Evolutionary conservation across 2,113 vertebrate species (phyloP).

Genomic region (Pagrus major): DNA sequence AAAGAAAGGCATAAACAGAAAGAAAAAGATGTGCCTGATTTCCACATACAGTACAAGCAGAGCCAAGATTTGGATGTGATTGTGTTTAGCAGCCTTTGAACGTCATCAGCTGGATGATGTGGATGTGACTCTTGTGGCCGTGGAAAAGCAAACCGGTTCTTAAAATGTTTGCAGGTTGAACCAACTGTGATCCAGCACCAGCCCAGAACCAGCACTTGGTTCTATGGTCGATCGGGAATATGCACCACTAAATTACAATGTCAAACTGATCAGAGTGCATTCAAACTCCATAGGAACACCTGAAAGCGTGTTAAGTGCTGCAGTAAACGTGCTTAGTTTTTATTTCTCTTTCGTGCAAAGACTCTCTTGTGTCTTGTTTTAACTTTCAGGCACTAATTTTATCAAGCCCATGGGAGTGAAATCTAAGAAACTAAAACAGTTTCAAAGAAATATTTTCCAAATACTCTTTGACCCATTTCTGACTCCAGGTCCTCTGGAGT

Average conservation of each 20-base stretch:
- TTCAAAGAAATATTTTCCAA: constrained; percentile 12
- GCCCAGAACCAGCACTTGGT: too few relatives aligned
- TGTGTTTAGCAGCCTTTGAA: background rate
- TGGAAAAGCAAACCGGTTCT: too few relatives aligned
- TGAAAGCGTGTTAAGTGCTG: background rate
- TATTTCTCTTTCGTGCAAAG: background rate
- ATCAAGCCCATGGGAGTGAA: constrained; percentile 4
- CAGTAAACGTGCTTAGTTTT: background rate
- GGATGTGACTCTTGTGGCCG: too few relatives aligned
- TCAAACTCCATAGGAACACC: background rate
- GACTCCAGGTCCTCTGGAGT: constrained; percentile 19
- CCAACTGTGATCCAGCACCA: too few relatives aligned
- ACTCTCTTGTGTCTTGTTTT: background rate
- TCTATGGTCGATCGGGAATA: too few relatives aligned
- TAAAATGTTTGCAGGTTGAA: too few relatives aligned
- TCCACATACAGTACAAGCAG: background rate
- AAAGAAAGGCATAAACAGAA: background rate
- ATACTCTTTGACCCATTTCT: constrained; percentile 41
- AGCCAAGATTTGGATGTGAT: constrained; percentile 6
- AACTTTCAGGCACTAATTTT: background rate
- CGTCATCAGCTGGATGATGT: too few relatives aligned
- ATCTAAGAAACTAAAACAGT: constrained; percentile 18
- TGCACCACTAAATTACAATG: too few relatives aligned
- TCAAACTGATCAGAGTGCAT: too few relatives aligned
- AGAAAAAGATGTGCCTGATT: background rate